Percentiles rank a stretch among this genome's conserved stretches.
Conservation (phyloP, 2,888 invertebrate genomes). For the Synanthedon formicaeformis region DNA sequence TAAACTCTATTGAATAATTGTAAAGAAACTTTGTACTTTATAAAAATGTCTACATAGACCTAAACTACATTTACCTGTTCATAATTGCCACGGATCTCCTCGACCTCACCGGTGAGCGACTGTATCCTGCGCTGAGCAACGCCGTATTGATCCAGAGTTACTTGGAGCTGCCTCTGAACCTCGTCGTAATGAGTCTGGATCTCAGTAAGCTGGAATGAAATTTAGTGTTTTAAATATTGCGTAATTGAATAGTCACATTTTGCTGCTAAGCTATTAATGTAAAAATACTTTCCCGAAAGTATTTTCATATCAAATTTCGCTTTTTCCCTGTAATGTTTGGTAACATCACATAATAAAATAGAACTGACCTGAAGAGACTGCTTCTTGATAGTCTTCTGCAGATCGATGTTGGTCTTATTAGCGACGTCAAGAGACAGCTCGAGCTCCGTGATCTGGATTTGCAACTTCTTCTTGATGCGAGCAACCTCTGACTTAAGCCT, state of each 20-base stretch:
- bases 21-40: no score
- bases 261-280: background rate
- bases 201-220: constrained; percentile 75
- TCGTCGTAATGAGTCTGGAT: constrained; percentile 97
- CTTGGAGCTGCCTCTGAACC: constrained; percentile 94
- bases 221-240: background rate
- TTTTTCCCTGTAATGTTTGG: background rate
- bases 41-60: no score
- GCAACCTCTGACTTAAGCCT: constrained; percentile 95
- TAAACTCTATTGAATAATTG: no score
- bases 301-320: background rate
- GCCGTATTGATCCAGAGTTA: constrained; percentile 93
- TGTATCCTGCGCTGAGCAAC: constrained; percentile 91
- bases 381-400: constrained; percentile 98
- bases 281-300: background rate
- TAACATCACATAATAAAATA: background rate
- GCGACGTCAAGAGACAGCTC: constrained; percentile 97
- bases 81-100: constrained; percentile 93
- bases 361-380: constrained; percentile 85
- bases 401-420: constrained; percentile 97
- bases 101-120: constrained; percentile 93
- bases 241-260: constrained; percentile 1
- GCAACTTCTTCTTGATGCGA: constrained; percentile 99
- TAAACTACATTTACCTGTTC: constrained; percentile 65
- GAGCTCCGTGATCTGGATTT: constrained; percentile 96